phyloP scores from a whole-genome alignment of 30 jellyfish, hydroid and myxozoan genomes.

The Hydractinia echinata region DNA sequence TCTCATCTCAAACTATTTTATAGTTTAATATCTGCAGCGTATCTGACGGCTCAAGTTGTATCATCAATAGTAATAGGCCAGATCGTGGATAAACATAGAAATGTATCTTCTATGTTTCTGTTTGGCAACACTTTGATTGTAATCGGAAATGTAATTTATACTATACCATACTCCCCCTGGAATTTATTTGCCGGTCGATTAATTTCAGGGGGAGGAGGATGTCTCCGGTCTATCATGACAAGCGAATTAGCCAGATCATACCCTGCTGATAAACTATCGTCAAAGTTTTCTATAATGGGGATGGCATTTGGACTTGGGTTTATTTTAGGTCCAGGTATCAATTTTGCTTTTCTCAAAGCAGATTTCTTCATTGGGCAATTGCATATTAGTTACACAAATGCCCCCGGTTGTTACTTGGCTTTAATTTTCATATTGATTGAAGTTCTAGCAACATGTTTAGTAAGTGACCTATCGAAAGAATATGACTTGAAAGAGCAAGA shows the following conservation, averaged over 20 bases:
- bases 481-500: constrained; percentile 20
- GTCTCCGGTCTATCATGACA: constrained; percentile 33
- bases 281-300: constrained; percentile 23
- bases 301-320: constrained; percentile 32
- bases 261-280: constrained; percentile 12
- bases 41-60: constrained; percentile 21
- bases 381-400: constrained; percentile 29
- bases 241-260: constrained; percentile 35
- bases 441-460: constrained; percentile 18
- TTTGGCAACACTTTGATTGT: constrained; percentile 29
- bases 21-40: constrained; percentile 32
- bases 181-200: constrained; percentile 39
- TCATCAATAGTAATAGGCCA: constrained; percentile 26
- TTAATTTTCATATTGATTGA: constrained; percentile 8
- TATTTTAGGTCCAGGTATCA: constrained; percentile 40
- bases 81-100: constrained; percentile 30
- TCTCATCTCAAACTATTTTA: constrained; percentile 20
- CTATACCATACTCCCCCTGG: constrained; percentile 49
- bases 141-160: constrained; percentile 40
- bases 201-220: constrained; percentile 45
- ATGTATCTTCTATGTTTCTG: constrained; percentile 11
- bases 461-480: constrained; percentile 37
- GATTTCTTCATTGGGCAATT: constrained; percentile 33
- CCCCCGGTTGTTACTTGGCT: constrained; percentile 39
- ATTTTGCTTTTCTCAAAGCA: constrained; percentile 13